Conservation (phyloP, 2,888 invertebrate genomes). For the Trichogramma evanescens region DNA sequence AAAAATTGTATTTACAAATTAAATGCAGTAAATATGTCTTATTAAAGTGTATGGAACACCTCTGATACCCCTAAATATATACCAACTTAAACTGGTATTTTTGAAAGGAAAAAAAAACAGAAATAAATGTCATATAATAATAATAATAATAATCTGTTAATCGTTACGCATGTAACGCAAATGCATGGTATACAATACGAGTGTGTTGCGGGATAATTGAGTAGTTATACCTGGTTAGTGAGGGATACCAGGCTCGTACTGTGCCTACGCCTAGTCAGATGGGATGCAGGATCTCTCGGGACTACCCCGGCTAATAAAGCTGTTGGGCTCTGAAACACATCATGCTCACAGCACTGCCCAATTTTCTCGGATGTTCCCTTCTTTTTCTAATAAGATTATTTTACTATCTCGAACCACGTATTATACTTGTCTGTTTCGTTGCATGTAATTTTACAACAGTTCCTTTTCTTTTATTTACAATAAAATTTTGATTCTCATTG, state of each 20-base stretch:
- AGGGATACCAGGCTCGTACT: constrained; percentile 65
- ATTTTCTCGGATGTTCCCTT: constrained; percentile 5
- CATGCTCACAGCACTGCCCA: constrained; percentile 35
- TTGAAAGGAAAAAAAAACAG: too few species aligned
- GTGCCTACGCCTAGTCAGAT: constrained; percentile 68
- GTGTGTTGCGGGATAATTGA: background rate
- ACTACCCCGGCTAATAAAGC: constrained; percentile 44
- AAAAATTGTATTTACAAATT: too few species aligned
- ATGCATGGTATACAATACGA: background rate
- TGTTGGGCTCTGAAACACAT: constrained; percentile 55
- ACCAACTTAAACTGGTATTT: too few species aligned
- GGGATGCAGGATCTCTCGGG: constrained; percentile 51
- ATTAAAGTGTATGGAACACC: too few species aligned
- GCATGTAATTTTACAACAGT: background rate
- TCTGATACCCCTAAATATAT: too few species aligned
- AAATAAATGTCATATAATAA: too few species aligned
- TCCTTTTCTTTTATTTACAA: background rate
- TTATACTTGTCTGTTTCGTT: too few species aligned
- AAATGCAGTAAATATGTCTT: too few species aligned
- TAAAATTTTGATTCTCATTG: too few species aligned
- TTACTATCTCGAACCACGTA: too few species aligned
- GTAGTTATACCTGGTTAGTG: constrained; percentile 55
- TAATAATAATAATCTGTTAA: too few species aligned
- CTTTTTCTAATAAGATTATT: background rate
- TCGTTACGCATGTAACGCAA: too few species aligned